phyloP scores from a whole-genome alignment of 37 sponge, comb jelly and placozoan genomes.

The Tethya wilhelma region DNA sequence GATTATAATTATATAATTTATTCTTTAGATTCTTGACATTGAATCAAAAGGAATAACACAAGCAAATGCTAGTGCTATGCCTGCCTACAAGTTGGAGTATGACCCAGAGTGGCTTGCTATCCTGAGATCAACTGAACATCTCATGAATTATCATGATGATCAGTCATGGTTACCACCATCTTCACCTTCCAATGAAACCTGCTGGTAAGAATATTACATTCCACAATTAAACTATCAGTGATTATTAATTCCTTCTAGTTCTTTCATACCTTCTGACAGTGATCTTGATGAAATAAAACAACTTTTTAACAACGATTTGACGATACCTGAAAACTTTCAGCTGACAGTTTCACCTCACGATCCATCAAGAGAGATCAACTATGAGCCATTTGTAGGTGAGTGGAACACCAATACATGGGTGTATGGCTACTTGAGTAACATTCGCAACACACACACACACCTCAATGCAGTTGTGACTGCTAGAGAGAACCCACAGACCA shows the following conservation, averaged over 20 bases:
- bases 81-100: constrained; percentile 62
- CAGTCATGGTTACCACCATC: constrained; percentile 46
- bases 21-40: no score
- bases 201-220: no score
- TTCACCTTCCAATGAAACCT: not conserved
- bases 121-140: constrained; percentile 48
- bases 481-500: constrained; percentile 76
- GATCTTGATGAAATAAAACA: constrained; percentile 40
- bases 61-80: not conserved
- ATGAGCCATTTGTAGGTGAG: not conserved
- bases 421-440: not conserved
- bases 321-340: constrained; percentile 63
- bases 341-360: constrained; percentile 30
- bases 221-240: no score
- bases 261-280: constrained; percentile 24
- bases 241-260: not conserved
- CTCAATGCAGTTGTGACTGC: constrained; percentile 9
- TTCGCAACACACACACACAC: no score
- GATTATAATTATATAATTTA: no score
- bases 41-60: no score
- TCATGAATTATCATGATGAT: constrained; percentile 34
- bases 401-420: not conserved
- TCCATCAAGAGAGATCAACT: not conserved
- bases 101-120: constrained; percentile 93
- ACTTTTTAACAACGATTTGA: constrained; percentile 42